Base-by-base conservation (phyloP, 2,113 vertebrate genomes). In the Nothoprocta perdicaria region DNA sequence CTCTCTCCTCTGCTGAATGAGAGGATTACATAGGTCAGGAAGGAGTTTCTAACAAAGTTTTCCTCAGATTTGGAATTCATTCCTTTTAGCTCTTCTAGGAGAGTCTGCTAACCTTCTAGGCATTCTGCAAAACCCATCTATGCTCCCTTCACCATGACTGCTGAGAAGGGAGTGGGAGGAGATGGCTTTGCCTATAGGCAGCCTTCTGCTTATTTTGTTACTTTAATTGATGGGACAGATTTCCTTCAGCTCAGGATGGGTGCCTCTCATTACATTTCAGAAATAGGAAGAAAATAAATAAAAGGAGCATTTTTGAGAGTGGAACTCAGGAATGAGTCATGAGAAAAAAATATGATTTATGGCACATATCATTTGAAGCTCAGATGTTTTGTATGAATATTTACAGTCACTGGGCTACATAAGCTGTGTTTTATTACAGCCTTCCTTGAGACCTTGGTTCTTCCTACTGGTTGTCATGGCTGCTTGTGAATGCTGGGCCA, bases 401-500 rank as follows among this genome's bases (percentile, higher is more conserved):
- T 95, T 84, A 71, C 35, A 94, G 73, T 88, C 17, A 1, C 12
- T 73, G 79, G 77, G 40, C 68, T 93, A 60, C 69, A 85, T 72
- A 88, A 86, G 21, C 50, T 84, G 38, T 63, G 45, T 38, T 93
- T 87, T 84, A 63, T 92, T 82, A 88, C 26, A 88, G 76, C 61
- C 83, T 91, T 94, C 82, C 48, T 12, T 61, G 62, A 90, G 62
- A 84, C 84, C 80, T 72, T 52, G n/a, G 26, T 74, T 92, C 53
- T 92, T 95, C 77, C 71, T 79, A 35, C 58, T 87, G 71, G 67
- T 90, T 95, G 84, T 95, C 88, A 85, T 77, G 71, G n/a, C 86
- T 96, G 90, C 89, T 95, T 91, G 78, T 84, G 87, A 90, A 96
- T 96, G 68, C 85, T 84, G 78, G 77, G 78, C 80, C 84, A 87